phyloP scores from a whole-genome alignment of 1,140 invertebrate species.

The Forficula auricularia region DNA sequence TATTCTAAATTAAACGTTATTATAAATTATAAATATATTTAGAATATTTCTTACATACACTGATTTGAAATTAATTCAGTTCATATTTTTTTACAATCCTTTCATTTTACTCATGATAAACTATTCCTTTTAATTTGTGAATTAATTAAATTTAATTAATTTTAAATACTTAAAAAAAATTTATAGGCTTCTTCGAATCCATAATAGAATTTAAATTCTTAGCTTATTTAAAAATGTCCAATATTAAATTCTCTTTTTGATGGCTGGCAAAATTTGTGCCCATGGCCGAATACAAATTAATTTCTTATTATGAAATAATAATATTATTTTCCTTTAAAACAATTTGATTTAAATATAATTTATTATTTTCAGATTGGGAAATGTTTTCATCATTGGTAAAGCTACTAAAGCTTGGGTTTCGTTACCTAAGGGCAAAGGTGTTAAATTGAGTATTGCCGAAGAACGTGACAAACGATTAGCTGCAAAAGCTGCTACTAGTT shows the following conservation, averaged over 20 bases:
- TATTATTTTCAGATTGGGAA: constrained; percentile 75
- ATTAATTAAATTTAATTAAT: too few relatives aligned
- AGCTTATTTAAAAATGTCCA: constrained; percentile 29
- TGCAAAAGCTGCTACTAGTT: constrained; percentile 39
- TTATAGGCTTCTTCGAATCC: constrained; percentile 38
- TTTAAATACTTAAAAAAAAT: too few relatives aligned
- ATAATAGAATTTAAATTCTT: constrained; percentile 18
- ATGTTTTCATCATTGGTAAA: constrained; percentile 99
- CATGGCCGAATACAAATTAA: constrained; percentile 25
- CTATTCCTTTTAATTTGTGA: too few relatives aligned
- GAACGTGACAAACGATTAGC: constrained; percentile 94
- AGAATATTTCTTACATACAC: too few relatives aligned
- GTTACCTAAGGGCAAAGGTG: constrained; percentile 88
- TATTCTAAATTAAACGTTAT: too few relatives aligned
- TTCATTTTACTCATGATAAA: too few relatives aligned
- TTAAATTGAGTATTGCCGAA: constrained; percentile 93
- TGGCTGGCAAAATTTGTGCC: constrained; percentile 30
- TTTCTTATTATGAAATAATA: too few relatives aligned
- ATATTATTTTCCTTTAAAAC: constrained; percentile 22
- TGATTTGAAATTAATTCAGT: too few relatives aligned
- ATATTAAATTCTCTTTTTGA: constrained; percentile 29
- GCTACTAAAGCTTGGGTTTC: constrained; percentile 93
- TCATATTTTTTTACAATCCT: too few relatives aligned
- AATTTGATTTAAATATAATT: too few relatives aligned
- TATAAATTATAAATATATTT: too few relatives aligned